Percentiles rank a stretch among this genome's conserved stretches.
phyloP scores from a whole-genome alignment of 2,113 vertebrate genomes.

The Bubalus kerabau region DNA sequence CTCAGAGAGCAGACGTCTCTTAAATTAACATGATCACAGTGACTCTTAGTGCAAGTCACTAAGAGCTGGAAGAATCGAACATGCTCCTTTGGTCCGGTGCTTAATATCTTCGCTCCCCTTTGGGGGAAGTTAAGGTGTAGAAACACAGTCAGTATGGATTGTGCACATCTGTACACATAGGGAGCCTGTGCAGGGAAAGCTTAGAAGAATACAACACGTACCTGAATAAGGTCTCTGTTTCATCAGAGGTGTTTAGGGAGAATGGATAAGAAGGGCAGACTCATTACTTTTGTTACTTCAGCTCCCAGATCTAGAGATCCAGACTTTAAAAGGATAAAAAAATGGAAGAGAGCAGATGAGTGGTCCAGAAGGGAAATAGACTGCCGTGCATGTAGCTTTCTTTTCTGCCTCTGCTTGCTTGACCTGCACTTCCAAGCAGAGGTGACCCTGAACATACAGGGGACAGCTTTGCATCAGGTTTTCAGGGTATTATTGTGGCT shows the following conservation, averaged over 20 bases:
- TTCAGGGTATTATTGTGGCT: neutral
- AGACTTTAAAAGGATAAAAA: neutral
- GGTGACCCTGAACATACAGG: neutral
- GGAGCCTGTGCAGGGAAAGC: neutral
- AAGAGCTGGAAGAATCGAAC: constrained; percentile 49
- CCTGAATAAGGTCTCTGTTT: neutral
- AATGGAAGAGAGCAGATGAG: neutral
- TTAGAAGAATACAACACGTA: neutral
- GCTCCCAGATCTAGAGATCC: neutral
- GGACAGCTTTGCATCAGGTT: neutral
- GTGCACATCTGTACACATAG: neutral
- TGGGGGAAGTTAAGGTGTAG: neutral
- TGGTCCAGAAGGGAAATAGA: neutral
- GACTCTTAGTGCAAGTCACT: constrained; percentile 25
- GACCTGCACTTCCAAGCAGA: neutral
- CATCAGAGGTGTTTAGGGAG: neutral
- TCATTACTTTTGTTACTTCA: neutral
- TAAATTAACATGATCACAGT: constrained; percentile 37
- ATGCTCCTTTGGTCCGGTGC: constrained; percentile 37
- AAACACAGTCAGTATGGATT: neutral
- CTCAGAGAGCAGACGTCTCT: constrained; percentile 36
- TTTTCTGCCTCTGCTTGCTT: neutral
- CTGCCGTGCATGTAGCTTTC: accelerated
- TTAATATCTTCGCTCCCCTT: neutral
- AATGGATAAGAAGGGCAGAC: neutral